Conservation (phyloP, 37 sponge, comb jelly and placozoan genomes). For the Bolinopsis microptera region DNA sequence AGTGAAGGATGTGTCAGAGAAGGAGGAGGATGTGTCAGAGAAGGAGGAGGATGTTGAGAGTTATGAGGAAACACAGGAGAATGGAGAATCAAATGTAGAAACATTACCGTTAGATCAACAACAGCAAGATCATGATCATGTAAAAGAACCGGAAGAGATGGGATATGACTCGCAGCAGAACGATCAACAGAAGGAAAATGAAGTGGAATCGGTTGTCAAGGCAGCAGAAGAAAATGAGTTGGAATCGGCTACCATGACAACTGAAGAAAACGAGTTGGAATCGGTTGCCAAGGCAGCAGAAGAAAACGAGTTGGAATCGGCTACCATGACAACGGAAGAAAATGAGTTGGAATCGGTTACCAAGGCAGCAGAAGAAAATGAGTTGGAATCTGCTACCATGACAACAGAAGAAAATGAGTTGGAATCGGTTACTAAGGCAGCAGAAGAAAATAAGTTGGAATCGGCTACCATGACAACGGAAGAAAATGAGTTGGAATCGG, state of each 20-base stretch:
- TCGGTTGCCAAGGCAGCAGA: not conserved
- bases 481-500: not conserved
- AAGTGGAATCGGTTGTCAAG: not conserved
- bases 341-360: not conserved
- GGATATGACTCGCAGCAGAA: no score
- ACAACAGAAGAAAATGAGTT: not conserved
- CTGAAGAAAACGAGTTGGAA: not conserved
- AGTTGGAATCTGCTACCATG: no score
- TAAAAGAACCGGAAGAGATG: no score
- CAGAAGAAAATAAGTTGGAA: not conserved
- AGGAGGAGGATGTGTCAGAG: no score
- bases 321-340: not conserved
- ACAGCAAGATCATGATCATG: no score
- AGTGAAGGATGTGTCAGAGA: no score
- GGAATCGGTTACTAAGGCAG: not conserved
- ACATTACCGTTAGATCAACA: no score
- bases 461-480: not conserved
- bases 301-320: not conserved
- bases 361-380: not conserved
- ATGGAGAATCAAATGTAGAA: no score
- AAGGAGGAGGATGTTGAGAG: no score
- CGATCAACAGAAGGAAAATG: no score
- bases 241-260: no score
- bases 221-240: not conserved
- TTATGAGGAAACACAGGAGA: no score